Base-by-base conservation (phyloP, 2,888 invertebrate genomes). In the Drosophila paramelanica region DNA sequence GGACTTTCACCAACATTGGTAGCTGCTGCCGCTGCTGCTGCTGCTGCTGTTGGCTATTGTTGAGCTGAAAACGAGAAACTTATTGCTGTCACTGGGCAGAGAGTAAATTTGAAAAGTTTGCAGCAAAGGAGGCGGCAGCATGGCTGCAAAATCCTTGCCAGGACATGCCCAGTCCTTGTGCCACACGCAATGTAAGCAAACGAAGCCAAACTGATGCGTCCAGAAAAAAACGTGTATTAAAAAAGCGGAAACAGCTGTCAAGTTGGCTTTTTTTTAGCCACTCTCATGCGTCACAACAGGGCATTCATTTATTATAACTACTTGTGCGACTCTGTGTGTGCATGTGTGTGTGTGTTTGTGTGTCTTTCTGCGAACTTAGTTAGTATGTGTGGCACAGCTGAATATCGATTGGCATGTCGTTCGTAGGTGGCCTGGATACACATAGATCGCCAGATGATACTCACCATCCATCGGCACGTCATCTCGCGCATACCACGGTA, bases 401-500 rank as follows among this genome's bases (percentile, higher is more conserved):
- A 57, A 27, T 55, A 56, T 60, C 45, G 46, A 51, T 61, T 66
- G 42, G 25, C 50, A 43, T 58, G 8, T 45, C 49, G 14, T 23
- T 53, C 27, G 10, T 55, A 98, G 98, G 97, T 98, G 89, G 98
- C 98, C 73, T 98, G 98, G 98, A 96, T 98, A 89, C 97, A 98
- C 93, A 97, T 98, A 90, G 97, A 98, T 93, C 95, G 97, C 53
- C 97, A 98, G 93, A 97, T 98, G 96, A 96, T 98, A 90, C 94
- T 98, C 77, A 97, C 98, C 45, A 97, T 98, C 91, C 97, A 98
- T 93, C 95, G 96, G 31, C 97, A 97, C 93, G 97, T 98, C 80
- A 97, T 98, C 89, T 96, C 97, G 10, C 94, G 97, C 65, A 96
- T 98, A 92, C 96, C 97, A n/a, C 94, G 98, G 76, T 97, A 97